A percentile compares a stretch with the other conserved stretches of the same genome.
phyloP scores from a whole-genome alignment of 1,140 invertebrate genomes.

The Cepaea nemoralis region DNA sequence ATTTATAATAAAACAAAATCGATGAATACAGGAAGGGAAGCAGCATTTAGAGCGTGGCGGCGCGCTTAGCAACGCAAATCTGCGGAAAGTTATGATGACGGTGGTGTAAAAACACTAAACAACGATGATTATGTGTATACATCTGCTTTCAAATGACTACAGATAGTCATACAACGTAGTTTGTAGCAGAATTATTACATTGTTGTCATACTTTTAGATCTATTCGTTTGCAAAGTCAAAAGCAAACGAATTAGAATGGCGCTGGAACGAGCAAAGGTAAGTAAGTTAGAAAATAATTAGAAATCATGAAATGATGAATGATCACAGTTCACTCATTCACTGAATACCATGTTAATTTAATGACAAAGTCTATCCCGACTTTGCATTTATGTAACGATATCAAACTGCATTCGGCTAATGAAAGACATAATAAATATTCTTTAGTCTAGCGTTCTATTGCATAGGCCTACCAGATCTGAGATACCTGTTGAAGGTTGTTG shows the following conservation, averaged over 20 bases:
- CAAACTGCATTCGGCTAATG: too few relatives aligned
- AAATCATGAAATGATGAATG: too few relatives aligned
- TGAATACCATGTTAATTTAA: too few relatives aligned
- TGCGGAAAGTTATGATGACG: not conserved
- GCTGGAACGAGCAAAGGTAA: constrained; percentile 63
- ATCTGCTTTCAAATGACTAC: constrained; percentile 2
- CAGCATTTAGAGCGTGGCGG: constrained; percentile 40
- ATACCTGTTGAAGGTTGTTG: too few relatives aligned
- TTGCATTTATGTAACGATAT: too few relatives aligned
- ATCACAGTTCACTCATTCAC: too few relatives aligned
- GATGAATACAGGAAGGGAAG: constrained; percentile 16
- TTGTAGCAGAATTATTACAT: not conserved
- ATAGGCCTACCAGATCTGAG: too few relatives aligned
- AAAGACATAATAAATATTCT: too few relatives aligned
- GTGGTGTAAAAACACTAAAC: too few relatives aligned
- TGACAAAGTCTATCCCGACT: too few relatives aligned
- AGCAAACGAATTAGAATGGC: constrained; percentile 64
- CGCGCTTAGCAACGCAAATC: constrained; percentile 59
- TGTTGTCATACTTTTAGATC: not conserved
- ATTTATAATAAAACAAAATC: not conserved
- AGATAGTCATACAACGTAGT: not conserved
- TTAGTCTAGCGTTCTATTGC: too few relatives aligned
- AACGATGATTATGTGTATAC: not conserved
- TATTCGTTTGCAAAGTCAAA: not conserved
- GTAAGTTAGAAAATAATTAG: too few relatives aligned